Evolutionary conservation across 1,140 invertebrate genomes (phyloP).

Genomic region (Ceratosolen solmsi): DNA sequence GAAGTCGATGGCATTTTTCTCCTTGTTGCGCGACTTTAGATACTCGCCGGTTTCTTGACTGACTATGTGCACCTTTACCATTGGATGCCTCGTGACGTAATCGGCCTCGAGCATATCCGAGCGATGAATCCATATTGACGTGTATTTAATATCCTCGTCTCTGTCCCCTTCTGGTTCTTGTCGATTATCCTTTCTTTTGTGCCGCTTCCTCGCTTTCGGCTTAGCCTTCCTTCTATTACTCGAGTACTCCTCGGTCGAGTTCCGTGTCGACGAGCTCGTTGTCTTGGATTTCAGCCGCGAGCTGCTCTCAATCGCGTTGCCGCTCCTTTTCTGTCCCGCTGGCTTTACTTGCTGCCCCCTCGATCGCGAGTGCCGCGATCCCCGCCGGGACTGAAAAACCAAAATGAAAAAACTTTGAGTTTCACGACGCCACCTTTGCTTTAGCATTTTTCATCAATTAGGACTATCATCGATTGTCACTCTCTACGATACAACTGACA

Average conservation of each 20-base stretch:
- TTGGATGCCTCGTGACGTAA: conserved; percentile 66
- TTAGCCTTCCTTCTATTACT: conserved; percentile 15
- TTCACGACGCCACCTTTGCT: too few species aligned
- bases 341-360: conserved; percentile 27
- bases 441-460: too few species aligned
- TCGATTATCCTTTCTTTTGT: conserved; percentile 55
- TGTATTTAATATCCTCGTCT: conserved; percentile 55
- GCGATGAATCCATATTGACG: conserved; percentile 64
- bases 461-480: too few species aligned
- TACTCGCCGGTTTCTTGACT: conserved; percentile 63
- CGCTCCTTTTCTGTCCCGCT: not conserved
- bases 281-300: conserved; percentile 47
- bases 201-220: conserved; percentile 45
- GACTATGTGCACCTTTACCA: conserved; percentile 70
- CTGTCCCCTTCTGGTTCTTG: not conserved
- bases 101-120: conserved; percentile 64
- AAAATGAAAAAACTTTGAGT: conserved; percentile 11
- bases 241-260: conserved; percentile 43
- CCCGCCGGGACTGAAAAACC: conserved; percentile 9
- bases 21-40: conserved; percentile 54
- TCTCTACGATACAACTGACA: too few species aligned
- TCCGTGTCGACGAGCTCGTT: conserved; percentile 45
- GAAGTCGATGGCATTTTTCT: conserved; percentile 9
- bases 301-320: conserved; percentile 24
- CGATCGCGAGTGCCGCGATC: conserved; percentile 8